Evolutionary conservation across 2,797 vertebrate species (phyloP), one percentile per base, ranked within the genome.

Genomic region (Taeniopygia guttata): DNA sequence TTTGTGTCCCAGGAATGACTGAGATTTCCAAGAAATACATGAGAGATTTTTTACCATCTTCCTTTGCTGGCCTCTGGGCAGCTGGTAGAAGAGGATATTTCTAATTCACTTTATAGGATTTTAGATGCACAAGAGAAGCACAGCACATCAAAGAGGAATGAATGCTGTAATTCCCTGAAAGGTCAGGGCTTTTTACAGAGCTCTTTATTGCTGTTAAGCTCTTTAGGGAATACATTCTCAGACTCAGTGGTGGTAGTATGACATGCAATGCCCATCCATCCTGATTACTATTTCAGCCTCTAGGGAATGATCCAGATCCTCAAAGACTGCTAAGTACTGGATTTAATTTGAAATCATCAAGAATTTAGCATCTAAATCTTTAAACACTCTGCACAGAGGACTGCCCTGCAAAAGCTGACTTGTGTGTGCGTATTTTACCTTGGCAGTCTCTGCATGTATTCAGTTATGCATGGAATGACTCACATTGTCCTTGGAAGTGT

Each of bases 131-230:
- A 67, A 80, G 72, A 84, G 81, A 94, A 66, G n/a, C 38, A 66
- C 34, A 80, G 45, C 64, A 85, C 90, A 90, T 95, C 86, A 94
- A 96, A 91, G 84, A 27, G 62, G 58, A 77, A 80, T 21, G 22
- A 87, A 68, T 70, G 62, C 68, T 89, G 36, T 87, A 87, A 94
- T 89, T 83, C 82, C 54, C 66, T 89, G 84, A 75, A 91, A 92
- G 89, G 62, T 46, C 0, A 0, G 5, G 59, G 49, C 60, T 83
- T 89, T 93, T 90, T 84, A 72, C 75, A 77, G 89, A 78, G 72
- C 68, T 94, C 68, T 93, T 90, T 85, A 58, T 80, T 91, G 72
- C 72, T 85, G 29, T 77, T 89, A 92, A 95, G 84, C 88, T 85
- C 84, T 77, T 96, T 75, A 93, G 90, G 36, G 89, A 89, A 34